Evolutionary conservation across 2,888 invertebrate genomes (phyloP).

Genomic region (Oscheius sp.): DNA sequence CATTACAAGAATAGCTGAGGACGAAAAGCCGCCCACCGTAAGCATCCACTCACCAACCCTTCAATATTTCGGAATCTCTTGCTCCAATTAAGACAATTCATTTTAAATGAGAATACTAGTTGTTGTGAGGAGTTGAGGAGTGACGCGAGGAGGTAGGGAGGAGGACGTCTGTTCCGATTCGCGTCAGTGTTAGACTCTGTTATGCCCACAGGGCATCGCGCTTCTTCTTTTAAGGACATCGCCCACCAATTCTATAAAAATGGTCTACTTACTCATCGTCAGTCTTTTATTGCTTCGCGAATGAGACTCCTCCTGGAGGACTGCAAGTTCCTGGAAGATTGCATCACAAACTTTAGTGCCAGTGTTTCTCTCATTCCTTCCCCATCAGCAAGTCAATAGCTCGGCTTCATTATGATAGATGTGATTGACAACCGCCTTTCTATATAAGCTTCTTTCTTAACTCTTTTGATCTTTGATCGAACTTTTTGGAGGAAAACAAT

Average conservation of each 20-base stretch:
- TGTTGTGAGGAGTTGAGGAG: constrained; percentile 25
- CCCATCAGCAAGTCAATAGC: constrained; percentile 21
- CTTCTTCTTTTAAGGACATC: constrained; percentile 14
- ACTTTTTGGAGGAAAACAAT: not conserved
- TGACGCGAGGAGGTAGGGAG: constrained; percentile 11
- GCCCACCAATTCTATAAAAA: not conserved
- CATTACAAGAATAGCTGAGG: constrained; percentile 1
- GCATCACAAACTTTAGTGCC: not conserved
- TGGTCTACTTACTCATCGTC: not conserved
- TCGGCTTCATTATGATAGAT: constrained; percentile 17
- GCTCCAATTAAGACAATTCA: constrained; percentile 19
- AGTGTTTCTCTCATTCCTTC: constrained; percentile 6
- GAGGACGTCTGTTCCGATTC: constrained; percentile 28
- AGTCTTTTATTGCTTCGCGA: not conserved
- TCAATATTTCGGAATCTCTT: not conserved
- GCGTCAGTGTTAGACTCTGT: constrained; percentile 13
- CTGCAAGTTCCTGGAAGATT: constrained; percentile 4
- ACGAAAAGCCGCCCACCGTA: not conserved
- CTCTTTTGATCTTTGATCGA: not conserved
- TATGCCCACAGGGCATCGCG: constrained; percentile 25
- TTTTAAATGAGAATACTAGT: constrained; percentile 23
- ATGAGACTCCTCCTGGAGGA: too few relatives aligned
- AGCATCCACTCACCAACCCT: too few relatives aligned
- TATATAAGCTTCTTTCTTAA: not conserved
- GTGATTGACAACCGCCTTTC: constrained; percentile 23